These are phyloP conservation scores for Knipowitschia caucasica DNA, from an alignment of 2,797 vertebrate species.

Conservation along the genomic window DNA sequence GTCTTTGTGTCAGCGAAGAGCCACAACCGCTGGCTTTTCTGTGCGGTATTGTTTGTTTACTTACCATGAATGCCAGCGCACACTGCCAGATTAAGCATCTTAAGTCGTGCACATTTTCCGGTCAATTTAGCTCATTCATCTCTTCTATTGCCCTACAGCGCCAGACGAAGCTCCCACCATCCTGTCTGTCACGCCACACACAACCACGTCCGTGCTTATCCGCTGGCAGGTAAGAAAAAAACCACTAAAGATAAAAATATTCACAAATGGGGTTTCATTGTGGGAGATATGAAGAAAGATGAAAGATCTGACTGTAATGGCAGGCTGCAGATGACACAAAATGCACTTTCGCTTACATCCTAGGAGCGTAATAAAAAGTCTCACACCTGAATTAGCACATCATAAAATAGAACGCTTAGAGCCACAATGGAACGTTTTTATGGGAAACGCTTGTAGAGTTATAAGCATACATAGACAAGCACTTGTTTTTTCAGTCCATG, in stretches of 20 bases:
- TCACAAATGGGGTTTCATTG: slow-evolving; percentile 13
- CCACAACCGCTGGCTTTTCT: slow-evolving; percentile 10
- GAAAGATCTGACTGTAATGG: slow-evolving; percentile 35
- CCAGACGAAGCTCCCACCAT: slow-evolving; percentile 82
- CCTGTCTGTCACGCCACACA: slow-evolving; percentile 90
- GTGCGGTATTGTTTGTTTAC: slow-evolving; percentile 34
- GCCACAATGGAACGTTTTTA: slow-evolving; percentile 55
- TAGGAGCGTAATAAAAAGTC: slow-evolving; percentile 27
- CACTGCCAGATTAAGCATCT: slow-evolving; percentile 22
- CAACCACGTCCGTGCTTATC: slow-evolving; percentile 93
- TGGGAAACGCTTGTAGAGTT: slow-evolving; percentile 51
- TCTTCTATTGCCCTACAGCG: slow-evolving; percentile 51
- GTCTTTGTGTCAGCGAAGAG: neutral
- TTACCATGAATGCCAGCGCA: slow-evolving; percentile 50
- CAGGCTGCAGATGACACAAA: slow-evolving; percentile 17
- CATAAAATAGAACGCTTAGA: slow-evolving; percentile 53
- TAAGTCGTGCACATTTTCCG: slow-evolving; percentile 44
- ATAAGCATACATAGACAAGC: slow-evolving; percentile 39
- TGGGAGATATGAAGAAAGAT: slow-evolving; percentile 17
- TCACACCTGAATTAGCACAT: slow-evolving; percentile 56
- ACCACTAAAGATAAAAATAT: neutral
- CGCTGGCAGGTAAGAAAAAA: slow-evolving; percentile 86
- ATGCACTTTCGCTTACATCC: slow-evolving; percentile 16
- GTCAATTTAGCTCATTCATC: slow-evolving; percentile 53
- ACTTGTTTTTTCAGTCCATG: slow-evolving; percentile 29